Evolutionary conservation across 2,888 invertebrate genomes (phyloP), one percentile per base, ranked within the genome.

Genomic region (Argyresthia albistria): DNA sequence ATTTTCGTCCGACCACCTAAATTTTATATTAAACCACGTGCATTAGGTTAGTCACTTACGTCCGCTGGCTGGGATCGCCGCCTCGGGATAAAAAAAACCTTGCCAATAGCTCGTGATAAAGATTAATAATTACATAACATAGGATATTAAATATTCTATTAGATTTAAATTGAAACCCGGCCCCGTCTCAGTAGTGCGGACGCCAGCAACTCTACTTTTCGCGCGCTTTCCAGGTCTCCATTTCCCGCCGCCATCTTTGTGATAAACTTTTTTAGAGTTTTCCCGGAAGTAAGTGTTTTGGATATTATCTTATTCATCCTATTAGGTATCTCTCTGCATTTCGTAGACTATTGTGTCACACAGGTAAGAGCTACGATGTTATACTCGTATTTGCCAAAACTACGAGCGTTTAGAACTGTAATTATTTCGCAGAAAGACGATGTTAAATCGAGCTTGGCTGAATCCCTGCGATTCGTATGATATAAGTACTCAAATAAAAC

Each of bases 21-120:
- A 81, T 77, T 80, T 80, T 79, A 74, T 73, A 75, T 75, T 67
- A 75, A 73, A 73, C 60, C 76, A 78, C 70, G 76, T 75, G 76
- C 73, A 71, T 58, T 59, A 53, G 64, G 69, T 79, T 81, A 82
- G 83, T 83, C 80, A 81, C 81, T 76, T 70, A 73, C 69, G 68
- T 67, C 70, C 76, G 67, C 65, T 73, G 74, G 76, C 67, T 74
- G 76, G 67, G 80, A 67, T 66, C 73, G 66, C 71, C 67, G 75
- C 75, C 75, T 72, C 64, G 63, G 73, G 67, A 69, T 69, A 73
- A 75, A 72, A 76, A 77, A 72, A 67, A 73, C 53, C 69, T 67
- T 63, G 65, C 65, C 59, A 60, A 64, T 61, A 65, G 66, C 64
- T 61, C 71, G 63, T 64, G 64, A 60, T 63, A 67, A 62, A 63